Base-by-base conservation (phyloP, 1,140 invertebrate species). In the Drosophila tristis region DNA sequence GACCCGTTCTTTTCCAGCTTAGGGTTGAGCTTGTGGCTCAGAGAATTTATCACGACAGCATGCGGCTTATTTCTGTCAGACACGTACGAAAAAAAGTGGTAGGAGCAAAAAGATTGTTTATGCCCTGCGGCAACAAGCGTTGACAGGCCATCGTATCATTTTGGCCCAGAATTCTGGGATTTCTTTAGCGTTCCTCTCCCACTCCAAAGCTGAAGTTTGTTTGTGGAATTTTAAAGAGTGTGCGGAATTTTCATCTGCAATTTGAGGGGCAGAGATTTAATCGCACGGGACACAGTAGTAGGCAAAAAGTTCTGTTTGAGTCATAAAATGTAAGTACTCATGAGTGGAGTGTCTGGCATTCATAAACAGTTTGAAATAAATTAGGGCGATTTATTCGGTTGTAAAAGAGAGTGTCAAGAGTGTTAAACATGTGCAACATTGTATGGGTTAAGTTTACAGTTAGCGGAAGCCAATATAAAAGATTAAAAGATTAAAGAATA, bases 141-240 rank as follows among this genome's bases (percentile, higher is more conserved):
- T 74, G 72, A 58, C 71, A 72, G 55, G 58, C 44, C 45, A 31
- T 42, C 55, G 63, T 67, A 42, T 60, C 73, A 42, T 64, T 60
- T 71, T 59, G 77, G 61, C 60, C 78, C 51, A 71, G 60, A 64
- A 57, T 80, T 76, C 68, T 72, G 35, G 11, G 35, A 39, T 74
- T 47, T 49, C 43, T 58, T 65, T 66, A 65, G 44, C 43, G 31
- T 20, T 20, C 2, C 44, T n/a, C 48, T 39, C 15, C 35, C 9
- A n/a, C 50, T 9, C 4, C 16, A 23, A 42, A 42, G 23, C 16
- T 11, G 16, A n/a, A 23, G 44, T 35, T 44, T 53, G 62, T 31
- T 53, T 76, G 44, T 81, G 68, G 81, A 81, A 82, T 86, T 82
- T 86, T 86, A 78, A 86, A 78, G 67, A 78, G 82, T 53, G 25